Evolutionary conservation across 2,888 invertebrate species (phyloP), one percentile per base, ranked within the genome.

Genomic region (Tryphoninae sp.): DNA sequence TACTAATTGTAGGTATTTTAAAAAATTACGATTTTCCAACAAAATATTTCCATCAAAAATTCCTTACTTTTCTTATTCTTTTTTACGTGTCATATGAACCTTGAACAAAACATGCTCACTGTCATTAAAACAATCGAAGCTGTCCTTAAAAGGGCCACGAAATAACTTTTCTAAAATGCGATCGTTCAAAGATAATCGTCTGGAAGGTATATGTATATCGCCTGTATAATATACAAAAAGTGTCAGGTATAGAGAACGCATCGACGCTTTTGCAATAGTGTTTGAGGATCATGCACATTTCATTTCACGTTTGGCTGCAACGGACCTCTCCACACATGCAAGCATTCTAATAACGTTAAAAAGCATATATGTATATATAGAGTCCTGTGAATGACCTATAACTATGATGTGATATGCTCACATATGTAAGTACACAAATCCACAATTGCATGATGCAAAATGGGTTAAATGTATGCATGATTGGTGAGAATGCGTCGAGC

Each of bases 261-360:
- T 22, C 49, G 23, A 53, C 9, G 13, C 26, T 62, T 68, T 53
- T 9, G 2, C 16, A 62, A 62, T 33, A 40, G 26, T 61, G 45
- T 51, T 45, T 40, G 6, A 16, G 2, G 74, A 68, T 62, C 55
- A 7, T 74, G 73, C 23, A 61, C 55, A 53, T 51, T 53, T 61
- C 26, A 51, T 26, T 33, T n/a, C 3, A 16, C 23, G 51, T 26
- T 16, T n/a, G 16, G 23, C n/a, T 7, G 42, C 3, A 45, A 55
- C 33, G 19, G 53, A 26, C 13, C 59, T 26, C 13, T n/a, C 23
- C 23, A 2, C 26, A 40, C 55, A 9, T 23, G 49, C 53, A n/a
- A 11, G 16, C 7, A 68, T 40, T 53, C 53, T 11, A 53, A 40
- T 69, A 69, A 69, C 55, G 11, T 55, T 58, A n/a, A 68, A 68